Evolutionary conservation across 1,140 invertebrate species (phyloP).

Genomic region (Camponotus vicinus): DNA sequence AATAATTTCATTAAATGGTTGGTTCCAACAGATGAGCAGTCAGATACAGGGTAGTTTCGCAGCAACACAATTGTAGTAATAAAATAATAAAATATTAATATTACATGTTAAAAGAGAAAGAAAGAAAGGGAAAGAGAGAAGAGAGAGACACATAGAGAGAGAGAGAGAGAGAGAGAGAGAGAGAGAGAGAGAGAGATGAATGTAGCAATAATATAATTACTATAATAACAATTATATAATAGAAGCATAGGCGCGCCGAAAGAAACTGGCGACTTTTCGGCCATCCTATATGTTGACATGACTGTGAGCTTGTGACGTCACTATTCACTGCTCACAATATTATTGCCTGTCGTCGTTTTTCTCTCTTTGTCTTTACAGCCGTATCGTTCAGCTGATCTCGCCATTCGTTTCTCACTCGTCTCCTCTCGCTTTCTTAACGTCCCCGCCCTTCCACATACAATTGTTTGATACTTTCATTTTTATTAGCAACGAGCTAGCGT

Average conservation of each 20-base stretch:
- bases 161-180: too few relatives aligned
- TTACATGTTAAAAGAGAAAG: background rate
- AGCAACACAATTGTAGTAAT: background rate
- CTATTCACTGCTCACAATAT: background rate
- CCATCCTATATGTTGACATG: background rate
- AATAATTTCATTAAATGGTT: slow-evolving; percentile 26
- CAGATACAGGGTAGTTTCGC: background rate
- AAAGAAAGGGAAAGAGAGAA: background rate
- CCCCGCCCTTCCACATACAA: slow-evolving; percentile 9
- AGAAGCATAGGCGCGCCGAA: background rate
- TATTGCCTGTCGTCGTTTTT: slow-evolving; percentile 3
- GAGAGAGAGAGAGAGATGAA: too few relatives aligned
- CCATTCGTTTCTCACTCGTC: background rate
- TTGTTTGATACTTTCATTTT: slow-evolving; percentile 52
- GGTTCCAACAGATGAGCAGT: background rate
- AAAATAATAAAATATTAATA: background rate
- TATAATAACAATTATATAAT: background rate
- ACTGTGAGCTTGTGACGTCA: slow-evolving; percentile 10
- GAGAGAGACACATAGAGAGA: too few relatives aligned
- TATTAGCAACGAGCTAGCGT: slow-evolving; percentile 29
- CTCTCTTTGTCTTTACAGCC: background rate
- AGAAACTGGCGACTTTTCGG: background rate
- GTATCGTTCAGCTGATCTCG: slow-evolving; percentile 14
- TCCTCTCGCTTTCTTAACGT: slow-evolving; percentile 49
- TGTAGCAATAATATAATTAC: too few relatives aligned